Base-by-base conservation (phyloP, 2,113 vertebrate species). In the Dicrurus megarhynchus region DNA sequence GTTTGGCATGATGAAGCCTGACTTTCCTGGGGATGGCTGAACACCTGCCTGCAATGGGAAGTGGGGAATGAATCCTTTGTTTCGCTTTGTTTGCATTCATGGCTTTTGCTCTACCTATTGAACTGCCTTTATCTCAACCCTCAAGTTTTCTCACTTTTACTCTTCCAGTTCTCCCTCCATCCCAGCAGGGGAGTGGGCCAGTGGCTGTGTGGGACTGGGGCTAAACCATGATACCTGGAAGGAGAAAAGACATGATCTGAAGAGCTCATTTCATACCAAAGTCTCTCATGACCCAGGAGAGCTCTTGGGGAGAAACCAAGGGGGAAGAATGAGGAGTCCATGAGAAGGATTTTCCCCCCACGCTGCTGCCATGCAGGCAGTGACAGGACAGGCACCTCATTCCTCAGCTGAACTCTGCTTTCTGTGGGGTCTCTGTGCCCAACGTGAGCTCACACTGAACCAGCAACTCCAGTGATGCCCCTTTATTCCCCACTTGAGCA, bases 311-410 rank as follows among this genome's bases (percentile, higher is more conserved):
- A 71, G 20, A 50, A n/a, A 68, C 18, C 76, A 56, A 3, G 3
- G 8, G 63, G 14, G 8, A 24, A 35, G n/a, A 41, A 22, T 41
- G 59, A 74, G 53, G 16, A 86, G 46, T 10, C 47, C 30, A 57
- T 0, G 16, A 9, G 60, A 70, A 67, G 1, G 1, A 53, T 24
- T 13, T 64, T 10, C 23, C 9, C 14, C 16, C 15, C 0, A 3
- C 0, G 2, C 23, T 53, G 65, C 74, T 57, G 71, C 76, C 0
- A 0, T 4, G 52, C 46, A 64, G 86, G n/a, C 41, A 61, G 35
- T 13, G 49, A 59, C 2, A 8, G 61, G 49, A 75, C 42, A 59
- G 6, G 7, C 14, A 42, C 28, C 63, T 47, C 70, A 3, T 11
- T 12, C 15, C 49, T 28, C 3, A 8, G 82, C 39, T 35, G 28